phyloP scores from a whole-genome alignment of 2,888 invertebrate genomes.

The Agrotis ipsilon region DNA sequence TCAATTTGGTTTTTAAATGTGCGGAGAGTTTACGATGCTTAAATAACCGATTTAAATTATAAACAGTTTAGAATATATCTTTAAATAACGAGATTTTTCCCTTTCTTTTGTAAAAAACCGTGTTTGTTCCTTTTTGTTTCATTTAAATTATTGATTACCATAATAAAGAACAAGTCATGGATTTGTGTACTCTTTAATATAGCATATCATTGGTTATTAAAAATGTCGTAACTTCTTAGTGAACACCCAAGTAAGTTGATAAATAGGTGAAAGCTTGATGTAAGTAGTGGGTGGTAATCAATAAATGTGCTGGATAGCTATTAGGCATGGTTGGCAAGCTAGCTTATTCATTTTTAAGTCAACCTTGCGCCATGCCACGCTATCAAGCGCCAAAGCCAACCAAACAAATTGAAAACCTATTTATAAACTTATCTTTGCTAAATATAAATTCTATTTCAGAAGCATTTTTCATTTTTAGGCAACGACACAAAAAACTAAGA shows the following conservation, averaged over 20 bases:
- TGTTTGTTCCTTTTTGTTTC: background rate
- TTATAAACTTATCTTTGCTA: constrained; percentile 1
- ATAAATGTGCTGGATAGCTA: constrained; percentile 48
- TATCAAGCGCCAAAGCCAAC: constrained; percentile 17
- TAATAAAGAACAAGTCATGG: constrained; percentile 14
- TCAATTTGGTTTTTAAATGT: constrained; percentile 19
- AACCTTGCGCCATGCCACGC: constrained; percentile 28
- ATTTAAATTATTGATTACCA: background rate
- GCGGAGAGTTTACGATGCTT: background rate
- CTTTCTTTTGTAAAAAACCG: background rate
- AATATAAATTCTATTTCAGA: background rate
- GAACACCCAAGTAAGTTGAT: constrained; percentile 20
- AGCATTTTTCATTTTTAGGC: background rate
- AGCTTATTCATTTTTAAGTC: constrained; percentile 54
- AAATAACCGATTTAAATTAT: background rate
- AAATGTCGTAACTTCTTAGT: constrained; percentile 25
- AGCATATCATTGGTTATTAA: constrained; percentile 22
- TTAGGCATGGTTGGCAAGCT: constrained; percentile 37
- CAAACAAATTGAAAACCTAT: constrained; percentile 5
- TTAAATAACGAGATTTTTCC: background rate
- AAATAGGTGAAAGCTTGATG: constrained; percentile 48
- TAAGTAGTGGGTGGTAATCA: constrained; percentile 42
- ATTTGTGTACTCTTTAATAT: constrained; percentile 14
- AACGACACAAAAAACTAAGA: constrained; percentile 15
- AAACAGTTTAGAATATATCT: background rate